phyloP scores from a whole-genome alignment of 2,888 invertebrate species.

The Neoascia interrupta region DNA sequence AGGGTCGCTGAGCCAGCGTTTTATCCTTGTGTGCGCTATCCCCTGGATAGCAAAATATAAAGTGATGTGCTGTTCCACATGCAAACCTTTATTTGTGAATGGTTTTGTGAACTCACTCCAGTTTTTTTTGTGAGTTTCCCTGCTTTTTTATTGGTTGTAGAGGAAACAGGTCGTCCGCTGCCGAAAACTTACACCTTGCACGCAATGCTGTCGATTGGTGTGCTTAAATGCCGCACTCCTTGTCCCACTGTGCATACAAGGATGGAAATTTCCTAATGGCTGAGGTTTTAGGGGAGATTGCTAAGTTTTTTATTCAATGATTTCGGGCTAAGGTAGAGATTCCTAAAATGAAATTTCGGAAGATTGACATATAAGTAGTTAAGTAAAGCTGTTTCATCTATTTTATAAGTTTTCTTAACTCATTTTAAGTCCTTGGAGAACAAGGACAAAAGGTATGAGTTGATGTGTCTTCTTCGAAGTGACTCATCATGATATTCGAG shows the following conservation, averaged over 20 bases:
- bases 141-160: conserved; percentile 52
- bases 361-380: too few relatives aligned
- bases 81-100: conserved; percentile 43
- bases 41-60: conserved; percentile 30
- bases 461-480: too few relatives aligned
- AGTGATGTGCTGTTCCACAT: background rate
- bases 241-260: conserved; percentile 7
- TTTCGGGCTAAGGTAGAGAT: too few relatives aligned
- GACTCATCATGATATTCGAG: too few relatives aligned
- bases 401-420: too few relatives aligned
- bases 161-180: conserved; percentile 57
- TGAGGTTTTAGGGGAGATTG: conserved; percentile 49
- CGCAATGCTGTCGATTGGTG: conserved; percentile 63
- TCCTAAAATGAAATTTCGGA: too few relatives aligned
- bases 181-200: conserved; percentile 65
- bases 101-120: conserved; percentile 51
- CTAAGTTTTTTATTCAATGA: conserved; percentile 29
- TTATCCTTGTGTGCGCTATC: background rate
- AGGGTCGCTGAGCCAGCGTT: too few relatives aligned
- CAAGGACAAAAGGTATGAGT: too few relatives aligned
- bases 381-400: too few relatives aligned
- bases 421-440: too few relatives aligned
- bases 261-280: conserved; percentile 26
- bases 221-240: conserved; percentile 32
- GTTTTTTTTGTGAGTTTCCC: conserved; percentile 23